Evolutionary conservation across 1,140 invertebrate species (phyloP), one percentile per base, ranked within the genome.

Genomic region (Calephelis virginiensis): DNA sequence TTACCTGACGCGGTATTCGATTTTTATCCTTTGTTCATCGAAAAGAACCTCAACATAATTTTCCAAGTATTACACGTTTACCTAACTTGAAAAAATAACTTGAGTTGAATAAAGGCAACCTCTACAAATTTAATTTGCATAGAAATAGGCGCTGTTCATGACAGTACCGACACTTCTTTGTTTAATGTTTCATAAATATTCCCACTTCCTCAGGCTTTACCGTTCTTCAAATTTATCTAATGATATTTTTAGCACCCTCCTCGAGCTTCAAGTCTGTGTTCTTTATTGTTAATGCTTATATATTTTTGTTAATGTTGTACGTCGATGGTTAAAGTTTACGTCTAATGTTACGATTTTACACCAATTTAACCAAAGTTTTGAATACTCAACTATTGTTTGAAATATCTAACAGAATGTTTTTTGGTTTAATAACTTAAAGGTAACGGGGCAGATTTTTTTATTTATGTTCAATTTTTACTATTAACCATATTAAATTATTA

Each of bases 41-140:
- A 8, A 8, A 43, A 8, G 1, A 43, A 43, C 8, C 1, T 43
- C 40, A 43, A 43, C 40, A 43, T 43, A 8, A 43, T 43, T 43
- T 43, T 8, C 40, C 5, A 43, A 28, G 28, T 28, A 28, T 28
- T 28, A 43, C 40, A 43, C 40, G 7, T 9, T 43, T 6, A 6
- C 6, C 7, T 43, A 40, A 59, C n/a, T 59, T 59, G 10, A 59
- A 38, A 38, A 40, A 38, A 59, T 17, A 59, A 59, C 37, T 59
- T 59, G 12, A n/a, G n/a, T 59, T 59, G 11, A 56, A 56, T 11
- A 59, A 59, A 40, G 12, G 56, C 38, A 37, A 37, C 17, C 37
- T 59, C 56, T 8, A 59, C 28, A n/a, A n/a, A 40, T 38, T 59
- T 59, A 6, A 59, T 59, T 59, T 59, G 56, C 56, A 59, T 59